Percentiles rank a stretch among this genome's conserved stretches.
These are phyloP conservation scores for Diadophis punctatus DNA, from an alignment of 2,113 vertebrate genomes.

Conservation along the genomic window DNA sequence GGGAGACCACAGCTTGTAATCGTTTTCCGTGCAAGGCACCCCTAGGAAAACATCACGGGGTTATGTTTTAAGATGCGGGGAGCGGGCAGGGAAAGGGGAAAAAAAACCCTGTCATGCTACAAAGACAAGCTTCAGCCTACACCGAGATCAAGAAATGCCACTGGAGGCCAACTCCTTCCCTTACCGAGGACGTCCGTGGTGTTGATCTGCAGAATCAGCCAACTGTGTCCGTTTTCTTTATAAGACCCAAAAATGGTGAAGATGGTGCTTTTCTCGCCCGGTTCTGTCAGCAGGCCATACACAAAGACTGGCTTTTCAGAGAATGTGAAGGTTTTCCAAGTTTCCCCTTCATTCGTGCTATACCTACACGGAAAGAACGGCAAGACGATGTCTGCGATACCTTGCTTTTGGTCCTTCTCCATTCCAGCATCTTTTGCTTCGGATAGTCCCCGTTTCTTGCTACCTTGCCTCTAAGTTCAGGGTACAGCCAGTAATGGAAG, in stretches of 20 bases:
- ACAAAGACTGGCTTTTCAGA: conserved; percentile 83
- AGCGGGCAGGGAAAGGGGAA: not conserved
- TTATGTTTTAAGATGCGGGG: not conserved
- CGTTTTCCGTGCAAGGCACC: conserved; percentile 88
- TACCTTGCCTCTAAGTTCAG: not conserved
- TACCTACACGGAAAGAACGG: conserved; percentile 65
- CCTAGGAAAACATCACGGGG: conserved; percentile 65
- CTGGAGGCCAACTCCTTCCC: not conserved
- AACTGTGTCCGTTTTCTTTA: conserved; percentile 90
- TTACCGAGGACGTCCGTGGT: conserved; percentile 86
- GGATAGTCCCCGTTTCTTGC: not conserved
- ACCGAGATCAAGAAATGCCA: not conserved
- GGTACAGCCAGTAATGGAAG: not conserved
- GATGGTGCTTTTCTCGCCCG: conserved; percentile 92
- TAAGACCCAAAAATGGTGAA: conserved; percentile 98
- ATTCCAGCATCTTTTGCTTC: not conserved
- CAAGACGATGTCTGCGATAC: not conserved
- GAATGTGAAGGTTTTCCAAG: conserved; percentile 88
- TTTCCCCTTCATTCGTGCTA: conserved; percentile 96
- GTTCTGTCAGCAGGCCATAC: conserved; percentile 93
- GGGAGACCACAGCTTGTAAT: conserved; percentile 96
- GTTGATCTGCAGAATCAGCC: conserved; percentile 98
- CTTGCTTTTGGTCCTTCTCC: not conserved
- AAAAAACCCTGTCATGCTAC: not conserved
- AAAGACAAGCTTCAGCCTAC: not conserved